phyloP scores from a whole-genome alignment of 2,113 vertebrate species.

The Phyllopteryx taeniolatus region DNA sequence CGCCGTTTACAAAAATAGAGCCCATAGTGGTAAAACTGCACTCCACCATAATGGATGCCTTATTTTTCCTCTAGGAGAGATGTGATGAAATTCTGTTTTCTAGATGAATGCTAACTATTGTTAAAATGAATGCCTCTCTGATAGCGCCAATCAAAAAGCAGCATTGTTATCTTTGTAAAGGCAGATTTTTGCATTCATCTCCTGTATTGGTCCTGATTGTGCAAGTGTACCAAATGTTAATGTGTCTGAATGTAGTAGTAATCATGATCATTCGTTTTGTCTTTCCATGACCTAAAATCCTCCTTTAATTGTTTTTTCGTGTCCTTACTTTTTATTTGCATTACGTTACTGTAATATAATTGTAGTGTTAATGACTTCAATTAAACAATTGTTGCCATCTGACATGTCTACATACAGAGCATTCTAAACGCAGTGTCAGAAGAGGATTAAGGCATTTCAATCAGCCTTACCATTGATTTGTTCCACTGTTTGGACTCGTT shows the following conservation, averaged over 20 bases:
- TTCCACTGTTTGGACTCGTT: slow-evolving; percentile 33
- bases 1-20: no score
- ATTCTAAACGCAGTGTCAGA: neutral
- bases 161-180: neutral
- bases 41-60: neutral
- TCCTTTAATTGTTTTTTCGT: no score
- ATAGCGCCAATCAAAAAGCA: neutral
- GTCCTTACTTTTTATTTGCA: no score
- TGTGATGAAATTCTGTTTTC: neutral
- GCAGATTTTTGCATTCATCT: neutral
- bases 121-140: neutral
- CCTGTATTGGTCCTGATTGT: neutral
- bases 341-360: neutral
- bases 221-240: neutral
- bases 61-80: neutral
- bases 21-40: neutral
- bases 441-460: slow-evolving; percentile 2
- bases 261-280: neutral
- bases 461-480: slow-evolving; percentile 36
- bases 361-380: neutral
- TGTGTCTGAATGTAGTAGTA: neutral
- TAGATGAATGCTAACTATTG: neutral
- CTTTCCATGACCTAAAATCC: no score
- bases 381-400: neutral
- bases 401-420: neutral